These are phyloP conservation scores for Drosophila sordidula DNA, from an alignment of 2,888 invertebrate genomes.

Conservation along the genomic window DNA sequence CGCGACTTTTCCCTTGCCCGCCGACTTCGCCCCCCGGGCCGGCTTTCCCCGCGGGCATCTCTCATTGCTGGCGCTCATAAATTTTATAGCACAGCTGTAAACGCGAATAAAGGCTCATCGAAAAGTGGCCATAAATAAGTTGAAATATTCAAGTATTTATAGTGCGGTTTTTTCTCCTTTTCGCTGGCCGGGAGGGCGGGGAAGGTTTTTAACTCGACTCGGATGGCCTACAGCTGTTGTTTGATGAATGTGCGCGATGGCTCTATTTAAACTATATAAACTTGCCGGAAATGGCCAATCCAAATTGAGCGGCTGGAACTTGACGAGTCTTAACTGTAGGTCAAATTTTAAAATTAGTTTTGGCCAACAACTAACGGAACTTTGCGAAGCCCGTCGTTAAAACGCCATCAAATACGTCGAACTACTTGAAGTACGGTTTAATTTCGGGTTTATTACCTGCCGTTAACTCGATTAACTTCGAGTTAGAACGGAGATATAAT, in stretches of 20 bases:
- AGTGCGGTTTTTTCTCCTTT: constrained; percentile 55
- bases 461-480: constrained; percentile 7
- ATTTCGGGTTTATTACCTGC: constrained; percentile 1
- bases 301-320: constrained; percentile 25
- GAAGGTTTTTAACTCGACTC: too few species aligned
- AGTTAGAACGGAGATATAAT: too few species aligned
- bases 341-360: constrained; percentile 27
- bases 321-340: constrained; percentile 9
- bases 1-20: constrained; percentile 22
- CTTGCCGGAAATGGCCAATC: constrained; percentile 4
- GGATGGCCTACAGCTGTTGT: constrained; percentile 46
- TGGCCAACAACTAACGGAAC: neutral
- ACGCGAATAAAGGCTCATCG: constrained; percentile 76
- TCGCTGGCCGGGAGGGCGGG: too few species aligned
- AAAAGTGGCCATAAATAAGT: constrained; percentile 79
- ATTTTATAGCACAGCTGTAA: constrained; percentile 75
- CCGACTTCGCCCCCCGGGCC: neutral
- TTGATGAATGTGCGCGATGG: constrained; percentile 49
- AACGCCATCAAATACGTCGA: constrained; percentile 30
- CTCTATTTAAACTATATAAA: constrained; percentile 53
- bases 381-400: constrained; percentile 12
- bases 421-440: neutral
- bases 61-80: constrained; percentile 47
- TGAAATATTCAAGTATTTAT: constrained; percentile 69
- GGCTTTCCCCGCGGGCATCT: neutral